Base-by-base conservation (phyloP, 2,888 invertebrate species). In the Rotaria sp. region DNA sequence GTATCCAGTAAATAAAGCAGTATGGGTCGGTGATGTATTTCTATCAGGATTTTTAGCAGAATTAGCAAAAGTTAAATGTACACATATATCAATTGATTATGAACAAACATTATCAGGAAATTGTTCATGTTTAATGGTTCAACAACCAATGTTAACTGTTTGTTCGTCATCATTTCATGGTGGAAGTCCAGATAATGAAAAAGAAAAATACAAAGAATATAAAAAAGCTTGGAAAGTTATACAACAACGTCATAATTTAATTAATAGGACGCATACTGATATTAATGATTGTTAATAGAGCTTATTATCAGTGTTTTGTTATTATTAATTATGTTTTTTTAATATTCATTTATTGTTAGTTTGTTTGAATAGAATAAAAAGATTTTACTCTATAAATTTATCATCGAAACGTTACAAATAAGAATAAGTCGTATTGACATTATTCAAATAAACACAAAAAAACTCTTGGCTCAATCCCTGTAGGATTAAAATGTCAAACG, bases 141-240 rank as follows among this genome's bases (percentile, higher is more conserved):
- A 80, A 80, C 24, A n/a, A 26, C 80, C 80, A n/a, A 80, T 80
- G 80, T 45, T 80, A n/a, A 80, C 80, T 15, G 45, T 80, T 45
- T 80, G 80, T 45, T 45, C 80, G 15, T 45, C 80, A 7, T 21
- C 45, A 45, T n/a, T 24, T 13, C 80, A 80, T 80, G 10, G 3
- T 26, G 45, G 80, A 45, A 21, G 18, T 7, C 1, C 5, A 38
- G 8, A 21, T 35, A 67, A 30, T 67, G 21, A 35, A 38, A 1
- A 0, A 80, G 18, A 10, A 26, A n/a, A n/a, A 11, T 45, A 38
- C 45, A 11, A 45, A 13, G 80, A 80, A 45, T 80, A 80, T 80
- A 38, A 45, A 80, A n/a, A 24, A 35, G 45, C 45, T 45, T 80
- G 80, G 45, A 80, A 80, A 45, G n/a, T 80, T 26, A 41, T 80